Evolutionary conservation across 2,888 invertebrate genomes (phyloP).

Genomic region (Rapana venosa): DNA sequence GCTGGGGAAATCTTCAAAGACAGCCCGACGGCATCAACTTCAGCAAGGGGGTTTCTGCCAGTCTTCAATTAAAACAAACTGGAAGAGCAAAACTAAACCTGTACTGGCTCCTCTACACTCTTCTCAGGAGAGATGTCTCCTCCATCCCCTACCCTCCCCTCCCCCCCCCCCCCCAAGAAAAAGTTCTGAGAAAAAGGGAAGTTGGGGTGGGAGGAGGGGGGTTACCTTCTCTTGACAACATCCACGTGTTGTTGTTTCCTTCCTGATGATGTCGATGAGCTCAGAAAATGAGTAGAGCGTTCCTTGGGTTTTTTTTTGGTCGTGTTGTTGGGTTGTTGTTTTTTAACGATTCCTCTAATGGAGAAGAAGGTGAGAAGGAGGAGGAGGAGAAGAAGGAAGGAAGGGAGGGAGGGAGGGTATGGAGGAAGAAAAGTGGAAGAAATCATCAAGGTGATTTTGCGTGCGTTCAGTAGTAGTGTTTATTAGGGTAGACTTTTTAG

Average conservation of each 20-base stretch:
- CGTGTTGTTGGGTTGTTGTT: too few relatives aligned
- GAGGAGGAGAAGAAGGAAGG: background rate
- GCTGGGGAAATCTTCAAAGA: slow-evolving; percentile 6
- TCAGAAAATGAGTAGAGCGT: background rate
- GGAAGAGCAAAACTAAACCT: background rate
- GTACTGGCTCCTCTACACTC: background rate
- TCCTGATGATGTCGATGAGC: background rate
- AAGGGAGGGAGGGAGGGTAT: background rate
- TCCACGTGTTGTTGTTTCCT: background rate
- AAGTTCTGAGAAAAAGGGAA: background rate
- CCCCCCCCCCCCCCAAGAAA: background rate
- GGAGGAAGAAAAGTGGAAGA: background rate
- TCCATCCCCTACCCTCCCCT: background rate
- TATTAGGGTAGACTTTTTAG: too few relatives aligned
- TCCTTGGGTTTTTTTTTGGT: background rate
- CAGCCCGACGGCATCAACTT: background rate
- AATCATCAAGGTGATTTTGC: too few relatives aligned
- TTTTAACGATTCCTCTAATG: too few relatives aligned
- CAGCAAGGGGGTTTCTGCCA: background rate
- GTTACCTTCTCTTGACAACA: background rate
- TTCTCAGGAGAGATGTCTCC: background rate
- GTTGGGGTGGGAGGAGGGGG: too few relatives aligned
- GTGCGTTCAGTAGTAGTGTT: too few relatives aligned
- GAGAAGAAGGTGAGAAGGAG: background rate
- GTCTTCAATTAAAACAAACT: slow-evolving; percentile 25